Conservation (phyloP, 2,888 invertebrate species). For the Synergus gifuensis region DNA sequence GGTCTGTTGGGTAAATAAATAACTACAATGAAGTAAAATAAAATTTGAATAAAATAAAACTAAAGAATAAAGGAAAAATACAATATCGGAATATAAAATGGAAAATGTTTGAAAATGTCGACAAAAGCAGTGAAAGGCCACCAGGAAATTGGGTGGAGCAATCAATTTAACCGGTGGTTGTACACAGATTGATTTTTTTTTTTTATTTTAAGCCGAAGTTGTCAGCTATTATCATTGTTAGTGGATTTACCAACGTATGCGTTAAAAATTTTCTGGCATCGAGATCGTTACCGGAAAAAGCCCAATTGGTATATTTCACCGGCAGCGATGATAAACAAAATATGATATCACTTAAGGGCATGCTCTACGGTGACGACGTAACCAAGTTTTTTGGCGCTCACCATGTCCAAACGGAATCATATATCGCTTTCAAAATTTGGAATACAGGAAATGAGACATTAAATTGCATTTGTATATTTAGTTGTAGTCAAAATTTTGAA, state of each 20-base stretch:
- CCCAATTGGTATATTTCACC: slow-evolving; percentile 11
- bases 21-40: background rate
- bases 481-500: too few relatives aligned
- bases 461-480: too few relatives aligned
- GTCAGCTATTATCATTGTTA: slow-evolving; percentile 33
- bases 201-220: slow-evolving; percentile 14
- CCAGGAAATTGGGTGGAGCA: slow-evolving; percentile 19
- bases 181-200: slow-evolving; percentile 33
- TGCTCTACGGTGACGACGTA: too few relatives aligned
- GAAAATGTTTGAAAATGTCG: slow-evolving; percentile 8
- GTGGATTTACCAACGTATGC: slow-evolving; percentile 23
- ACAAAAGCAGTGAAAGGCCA: slow-evolving; percentile 9
- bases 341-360: too few relatives aligned
- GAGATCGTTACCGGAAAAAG: background rate
- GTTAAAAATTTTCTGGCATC: slow-evolving; percentile 1
- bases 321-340: background rate
- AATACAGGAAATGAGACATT: too few relatives aligned
- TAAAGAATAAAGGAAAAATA: background rate
- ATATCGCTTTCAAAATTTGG: too few relatives aligned
- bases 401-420: too few relatives aligned
- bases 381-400: too few relatives aligned
- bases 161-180: slow-evolving; percentile 22
- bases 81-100: background rate
- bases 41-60: background rate
- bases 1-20: background rate